Evolutionary conservation across 2,113 vertebrate species (phyloP).

Genomic region (Castor canadensis): DNA sequence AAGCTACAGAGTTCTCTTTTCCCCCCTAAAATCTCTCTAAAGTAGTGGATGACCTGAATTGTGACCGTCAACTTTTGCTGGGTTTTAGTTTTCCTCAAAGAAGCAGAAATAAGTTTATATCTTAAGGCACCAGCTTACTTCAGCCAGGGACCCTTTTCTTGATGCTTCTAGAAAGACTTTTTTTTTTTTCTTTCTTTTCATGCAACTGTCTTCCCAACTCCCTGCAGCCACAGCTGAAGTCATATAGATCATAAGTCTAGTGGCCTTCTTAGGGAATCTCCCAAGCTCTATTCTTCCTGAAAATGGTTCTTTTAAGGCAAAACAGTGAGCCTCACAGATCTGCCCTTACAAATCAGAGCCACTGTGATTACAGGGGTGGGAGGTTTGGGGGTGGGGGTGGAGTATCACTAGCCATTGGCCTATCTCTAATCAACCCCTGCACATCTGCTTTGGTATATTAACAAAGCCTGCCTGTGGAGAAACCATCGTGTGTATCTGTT

Average conservation of each 20-base stretch:
- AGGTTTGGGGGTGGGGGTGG: too few relatives aligned
- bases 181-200: not conserved
- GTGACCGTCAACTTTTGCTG: not conserved
- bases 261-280: not conserved
- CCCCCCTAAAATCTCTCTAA: not conserved
- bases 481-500: not conserved
- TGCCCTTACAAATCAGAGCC: not conserved
- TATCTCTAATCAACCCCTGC: conserved; percentile 23
- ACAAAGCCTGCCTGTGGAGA: conserved; percentile 16
- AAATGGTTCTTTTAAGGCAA: conserved; percentile 33
- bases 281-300: not conserved
- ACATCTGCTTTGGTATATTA: conserved; percentile 58
- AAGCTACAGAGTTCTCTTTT: not conserved
- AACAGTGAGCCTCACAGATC: conserved; percentile 8
- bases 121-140: not conserved
- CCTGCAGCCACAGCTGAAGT: not conserved
- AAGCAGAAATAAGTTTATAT: not conserved
- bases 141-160: not conserved
- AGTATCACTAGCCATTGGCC: conserved; percentile 11
- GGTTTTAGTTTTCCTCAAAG: not conserved
- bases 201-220: not conserved
- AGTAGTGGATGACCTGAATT: not conserved
- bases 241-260: not conserved
- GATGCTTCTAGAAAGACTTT: not conserved
- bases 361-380: not conserved